Conservation (phyloP, 2,888 invertebrate genomes). For the Harpagoxenus sublaevis region DNA sequence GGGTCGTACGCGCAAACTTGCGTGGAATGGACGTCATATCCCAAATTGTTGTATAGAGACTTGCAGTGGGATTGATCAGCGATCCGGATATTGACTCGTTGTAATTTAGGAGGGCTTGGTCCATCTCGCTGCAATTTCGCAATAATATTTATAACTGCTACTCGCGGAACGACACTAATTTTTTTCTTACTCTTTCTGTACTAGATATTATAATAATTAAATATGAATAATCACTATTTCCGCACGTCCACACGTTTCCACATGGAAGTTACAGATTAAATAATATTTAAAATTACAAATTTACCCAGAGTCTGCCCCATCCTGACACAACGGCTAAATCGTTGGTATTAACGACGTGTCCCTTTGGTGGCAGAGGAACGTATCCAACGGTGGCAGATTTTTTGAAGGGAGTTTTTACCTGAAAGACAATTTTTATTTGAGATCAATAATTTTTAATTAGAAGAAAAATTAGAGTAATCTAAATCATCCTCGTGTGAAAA, state of each 20-base stretch:
- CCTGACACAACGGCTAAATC: slow-evolving; percentile 78
- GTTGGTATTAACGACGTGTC: slow-evolving; percentile 63
- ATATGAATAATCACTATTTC: not conserved
- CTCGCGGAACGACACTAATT: not conserved
- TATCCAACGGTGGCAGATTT: slow-evolving; percentile 70
- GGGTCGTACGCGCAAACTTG: slow-evolving; percentile 75
- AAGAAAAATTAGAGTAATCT: not conserved
- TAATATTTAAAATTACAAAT: not conserved
- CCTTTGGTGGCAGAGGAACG: slow-evolving; percentile 85
- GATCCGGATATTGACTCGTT: slow-evolving; percentile 88
- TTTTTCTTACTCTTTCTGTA: not conserved
- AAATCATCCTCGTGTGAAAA: not conserved
- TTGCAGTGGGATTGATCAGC: slow-evolving; percentile 87
- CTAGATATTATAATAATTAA: not conserved
- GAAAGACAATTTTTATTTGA: not conserved
- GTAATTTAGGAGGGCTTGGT: slow-evolving; percentile 81
- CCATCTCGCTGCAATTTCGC: slow-evolving; percentile 74
- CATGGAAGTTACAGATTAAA: not conserved
- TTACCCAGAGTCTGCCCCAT: slow-evolving; percentile 81
- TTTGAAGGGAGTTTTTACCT: slow-evolving; percentile 62
- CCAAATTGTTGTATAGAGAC: slow-evolving; percentile 46
- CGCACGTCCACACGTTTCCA: no score
- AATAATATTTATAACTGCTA: not conserved
- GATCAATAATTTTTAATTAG: not conserved
- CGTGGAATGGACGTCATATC: slow-evolving; percentile 58